Base-by-base conservation (phyloP, 2,797 vertebrate genomes). In the Acanthurus leucopareius region DNA sequence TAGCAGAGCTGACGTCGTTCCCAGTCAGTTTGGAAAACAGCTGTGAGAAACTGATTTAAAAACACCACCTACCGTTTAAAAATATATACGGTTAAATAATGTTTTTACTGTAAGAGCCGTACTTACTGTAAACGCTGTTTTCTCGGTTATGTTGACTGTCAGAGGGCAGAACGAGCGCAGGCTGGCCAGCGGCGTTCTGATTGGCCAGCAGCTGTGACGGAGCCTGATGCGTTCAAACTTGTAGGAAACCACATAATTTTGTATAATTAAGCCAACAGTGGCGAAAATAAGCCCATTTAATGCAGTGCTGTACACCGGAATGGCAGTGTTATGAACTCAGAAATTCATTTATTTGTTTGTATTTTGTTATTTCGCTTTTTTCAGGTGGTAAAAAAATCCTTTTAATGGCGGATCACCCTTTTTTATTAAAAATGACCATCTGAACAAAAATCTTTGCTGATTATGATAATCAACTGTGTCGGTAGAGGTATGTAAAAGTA, bases 161-260 rank as follows among this genome's bases (percentile, higher is more conserved):
- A 20, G 40, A 16, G 48, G 13, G 0, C 44, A 5, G 13, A 5
- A 49, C 3, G 11, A 65, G 54, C 25, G 54, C 25, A 25, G 10
- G n/a, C 25, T 66, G 17, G 64, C 64, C 47, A 42, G 17, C 42
- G 7, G 69, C 44, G 22, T 2, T 65, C 47, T 74, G 74, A 88
- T 92, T 88, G 85, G 86, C 72, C 28, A 1, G 3, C 1, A 2
- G 5, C 2, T 8, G 11, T 76, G 67, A 87, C 25, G 25, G 3
- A 2, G 25, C 25, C 2, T 25, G 82, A 0, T 62, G 56, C 59
- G 0, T 84, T 88, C 49, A 68, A 0, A 4, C 0, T 0, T 9
- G 0, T 28, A 6, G 54, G 19, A 74, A 71, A 75, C 0, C 1
- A 17, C 0, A 16, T 1, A 0, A 22, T 53, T 53, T 45, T 25